Evolutionary conservation across 1,140 invertebrate species (phyloP).

Genomic region (Glossosoma conforme): DNA sequence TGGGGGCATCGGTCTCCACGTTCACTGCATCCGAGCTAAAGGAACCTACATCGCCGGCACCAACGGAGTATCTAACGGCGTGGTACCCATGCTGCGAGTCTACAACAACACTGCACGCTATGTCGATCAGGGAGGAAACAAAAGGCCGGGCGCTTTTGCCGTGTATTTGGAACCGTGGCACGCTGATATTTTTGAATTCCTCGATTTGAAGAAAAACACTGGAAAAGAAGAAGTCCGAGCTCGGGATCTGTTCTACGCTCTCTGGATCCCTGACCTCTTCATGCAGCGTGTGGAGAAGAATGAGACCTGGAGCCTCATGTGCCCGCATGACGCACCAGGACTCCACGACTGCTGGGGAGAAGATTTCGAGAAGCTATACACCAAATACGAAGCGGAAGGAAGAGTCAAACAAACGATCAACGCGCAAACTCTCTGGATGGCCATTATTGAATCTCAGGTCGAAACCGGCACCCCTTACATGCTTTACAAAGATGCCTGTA

Average conservation of each 20-base stretch:
- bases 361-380: slow-evolving; percentile 89
- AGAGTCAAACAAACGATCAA: slow-evolving; percentile 69
- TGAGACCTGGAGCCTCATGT: slow-evolving; percentile 93
- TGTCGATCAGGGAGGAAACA: slow-evolving; percentile 98
- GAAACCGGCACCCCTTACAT: slow-evolving; percentile 99
- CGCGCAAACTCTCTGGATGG: slow-evolving; percentile 89
- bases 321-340: slow-evolving; percentile 89
- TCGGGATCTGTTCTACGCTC: slow-evolving; percentile 93
- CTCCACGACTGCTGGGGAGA: slow-evolving; percentile 90
- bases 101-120: slow-evolving; percentile 96
- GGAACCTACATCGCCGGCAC: slow-evolving; percentile 92
- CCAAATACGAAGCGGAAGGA: slow-evolving; percentile 81
- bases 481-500: slow-evolving; percentile 97
- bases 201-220: slow-evolving; percentile 92
- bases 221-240: slow-evolving; percentile 91
- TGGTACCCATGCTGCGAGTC: slow-evolving; percentile 96
- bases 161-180: slow-evolving; percentile 99
- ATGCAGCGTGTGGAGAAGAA: slow-evolving; percentile 93
- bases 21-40: slow-evolving; percentile 92
- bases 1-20: slow-evolving; percentile 95
- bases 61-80: slow-evolving; percentile 91
- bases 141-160: slow-evolving; percentile 97
- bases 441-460: slow-evolving; percentile 92
- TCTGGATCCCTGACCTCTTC: slow-evolving; percentile 99
- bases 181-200: slow-evolving; percentile 93